Evolutionary conservation across 2,797 vertebrate genomes (phyloP), one percentile per base, ranked within the genome.

Genomic region (Microctenopoma steveboyesi): DNA sequence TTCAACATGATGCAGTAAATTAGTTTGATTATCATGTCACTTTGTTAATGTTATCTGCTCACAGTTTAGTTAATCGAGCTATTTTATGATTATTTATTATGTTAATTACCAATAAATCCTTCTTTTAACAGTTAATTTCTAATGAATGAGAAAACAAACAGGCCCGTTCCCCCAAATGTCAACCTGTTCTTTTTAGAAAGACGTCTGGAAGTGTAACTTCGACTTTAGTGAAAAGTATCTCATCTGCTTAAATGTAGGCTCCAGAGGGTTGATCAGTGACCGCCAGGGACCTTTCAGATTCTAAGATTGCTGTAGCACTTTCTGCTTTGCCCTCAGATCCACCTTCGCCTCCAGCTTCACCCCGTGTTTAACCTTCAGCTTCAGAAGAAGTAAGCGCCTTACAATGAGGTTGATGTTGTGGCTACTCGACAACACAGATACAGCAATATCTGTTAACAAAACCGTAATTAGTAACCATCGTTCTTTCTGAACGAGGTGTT

Each of bases 231-330:
- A 3, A 30, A 33, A 33, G 9, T 13, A 28, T 37, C 18, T n/a
- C 58, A 48, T 52, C 10, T 5, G 15, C 9, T 15, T 33, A 28
- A 37, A 39, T 53, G 25, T 18, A 25, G 67, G 37, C 73, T 77
- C 78, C 83, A 67, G 48, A 57, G 40, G 51, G 49, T 73, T 86
- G 49, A 13, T 68, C 70, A 67, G 80, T 73, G 67, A 59, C 28
- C 57, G 51, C 46, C 0, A 25, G 56, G 3, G 62, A 35, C 49
- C 15, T 4, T 12, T 68, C 62, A 25, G 69, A 62, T 53, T 76
- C 68, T 70, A 63, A 66, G 58, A 58, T 43, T 63, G 47, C 42
- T 28, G 54, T 15, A 42, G 58, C 7, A 15, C 47, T 57, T 66
- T 72, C 37, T 40, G 49, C 33, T 46, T 77, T 9, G 9, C 51